A percentile compares a stretch with the other conserved stretches of the same genome.
Evolutionary conservation across 2,888 invertebrate species (phyloP).

Genomic region (Ernsta delagoae): DNA sequence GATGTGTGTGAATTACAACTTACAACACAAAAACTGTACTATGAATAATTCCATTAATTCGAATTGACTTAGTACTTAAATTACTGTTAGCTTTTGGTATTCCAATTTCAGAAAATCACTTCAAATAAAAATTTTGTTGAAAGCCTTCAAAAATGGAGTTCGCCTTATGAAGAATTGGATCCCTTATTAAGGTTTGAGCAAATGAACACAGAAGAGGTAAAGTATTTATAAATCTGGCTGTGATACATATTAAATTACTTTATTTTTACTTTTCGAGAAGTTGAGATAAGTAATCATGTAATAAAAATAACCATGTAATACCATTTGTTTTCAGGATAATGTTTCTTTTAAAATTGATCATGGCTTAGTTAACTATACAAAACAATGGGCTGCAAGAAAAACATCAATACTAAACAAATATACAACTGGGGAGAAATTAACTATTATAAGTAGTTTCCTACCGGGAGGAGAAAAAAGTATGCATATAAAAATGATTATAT

Average conservation of each 20-base stretch:
- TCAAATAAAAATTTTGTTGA: constrained; percentile 65
- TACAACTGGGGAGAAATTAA: constrained; percentile 96
- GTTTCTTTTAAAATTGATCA: constrained; percentile 49
- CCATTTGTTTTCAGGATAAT: constrained; percentile 53
- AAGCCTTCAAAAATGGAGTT: constrained; percentile 74
- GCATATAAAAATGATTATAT: constrained; percentile 22
- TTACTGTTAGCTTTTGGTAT: neutral
- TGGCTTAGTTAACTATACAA: constrained; percentile 82
- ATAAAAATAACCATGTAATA: no score
- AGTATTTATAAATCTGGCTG: constrained; percentile 42
- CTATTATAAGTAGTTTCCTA: constrained; percentile 95
- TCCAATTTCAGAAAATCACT: constrained; percentile 60
- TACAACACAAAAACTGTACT: no score
- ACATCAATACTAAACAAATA: constrained; percentile 93
- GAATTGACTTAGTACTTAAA: neutral
- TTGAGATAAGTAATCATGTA: no score
- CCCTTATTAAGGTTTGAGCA: constrained; percentile 75
- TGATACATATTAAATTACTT: no score
- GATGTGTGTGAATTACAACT: no score
- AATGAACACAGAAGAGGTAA: constrained; percentile 64
- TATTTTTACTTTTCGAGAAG: no score
- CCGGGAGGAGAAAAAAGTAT: constrained; percentile 92
- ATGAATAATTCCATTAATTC: neutral
- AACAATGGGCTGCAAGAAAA: constrained; percentile 92
- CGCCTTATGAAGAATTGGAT: constrained; percentile 73